Conservation (phyloP, 2,797 vertebrate species). For the Spinus pinus region DNA sequence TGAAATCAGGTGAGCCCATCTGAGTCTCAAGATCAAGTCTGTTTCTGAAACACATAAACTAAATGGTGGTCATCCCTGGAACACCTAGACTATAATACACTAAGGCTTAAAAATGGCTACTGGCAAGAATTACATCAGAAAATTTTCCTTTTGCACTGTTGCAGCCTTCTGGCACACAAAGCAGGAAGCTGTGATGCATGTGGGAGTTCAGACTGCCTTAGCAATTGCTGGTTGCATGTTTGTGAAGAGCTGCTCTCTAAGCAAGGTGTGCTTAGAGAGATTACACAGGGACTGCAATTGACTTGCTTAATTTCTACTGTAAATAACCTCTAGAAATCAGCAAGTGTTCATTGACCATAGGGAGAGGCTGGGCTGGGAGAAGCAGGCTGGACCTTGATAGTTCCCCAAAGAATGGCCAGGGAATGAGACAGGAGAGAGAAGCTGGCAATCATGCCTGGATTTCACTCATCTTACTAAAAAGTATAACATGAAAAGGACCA, state of each 20-base stretch:
- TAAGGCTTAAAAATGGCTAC: neutral
- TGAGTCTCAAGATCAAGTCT: neutral
- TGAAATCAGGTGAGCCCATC: neutral
- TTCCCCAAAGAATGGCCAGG: neutral
- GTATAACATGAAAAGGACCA: neutral
- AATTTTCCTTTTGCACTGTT: neutral
- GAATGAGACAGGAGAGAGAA: neutral
- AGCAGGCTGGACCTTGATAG: neutral
- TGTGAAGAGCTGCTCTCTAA: neutral
- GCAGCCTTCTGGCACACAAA: neutral
- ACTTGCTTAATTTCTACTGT: neutral
- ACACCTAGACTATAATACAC: neutral
- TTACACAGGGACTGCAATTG: neutral
- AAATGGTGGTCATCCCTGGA: neutral
- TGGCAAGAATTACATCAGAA: neutral
- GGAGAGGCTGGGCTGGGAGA: neutral
- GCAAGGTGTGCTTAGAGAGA: neutral
- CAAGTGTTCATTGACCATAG: neutral
- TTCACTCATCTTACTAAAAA: neutral
- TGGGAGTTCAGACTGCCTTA: neutral
- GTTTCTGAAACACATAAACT: neutral
- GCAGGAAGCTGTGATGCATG: rapidly evolving
- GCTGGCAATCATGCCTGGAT: neutral
- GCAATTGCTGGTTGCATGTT: neutral
- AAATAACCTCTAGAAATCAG: neutral